Conservation (phyloP, 2,113 vertebrate genomes). For the Maccullochella peelii region DNA sequence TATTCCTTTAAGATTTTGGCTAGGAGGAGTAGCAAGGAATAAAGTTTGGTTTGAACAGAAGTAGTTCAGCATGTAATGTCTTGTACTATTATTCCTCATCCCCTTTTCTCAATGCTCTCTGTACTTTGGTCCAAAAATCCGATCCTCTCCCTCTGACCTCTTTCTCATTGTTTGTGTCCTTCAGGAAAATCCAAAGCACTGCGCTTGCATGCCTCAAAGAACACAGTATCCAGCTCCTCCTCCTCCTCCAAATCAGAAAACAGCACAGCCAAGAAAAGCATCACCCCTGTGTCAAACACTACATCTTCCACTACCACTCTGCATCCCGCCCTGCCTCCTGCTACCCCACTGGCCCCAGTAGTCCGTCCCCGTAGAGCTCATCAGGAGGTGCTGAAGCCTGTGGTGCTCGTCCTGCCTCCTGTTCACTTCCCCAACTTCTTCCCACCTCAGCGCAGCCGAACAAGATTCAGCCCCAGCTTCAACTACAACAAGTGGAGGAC, state of each 20-base stretch:
- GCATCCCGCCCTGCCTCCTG: neutral
- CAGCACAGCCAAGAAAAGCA: neutral
- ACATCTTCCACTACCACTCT: neutral
- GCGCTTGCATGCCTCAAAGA: conserved; percentile 27
- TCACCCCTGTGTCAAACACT: neutral
- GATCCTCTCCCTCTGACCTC: neutral
- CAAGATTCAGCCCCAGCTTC: neutral
- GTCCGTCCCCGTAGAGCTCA: conserved; percentile 37
- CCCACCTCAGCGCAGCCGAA: neutral
- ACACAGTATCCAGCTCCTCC: neutral
- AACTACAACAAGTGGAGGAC: conserved; percentile 49
- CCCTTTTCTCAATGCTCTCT: neutral
- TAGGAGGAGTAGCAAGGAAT: neutral
- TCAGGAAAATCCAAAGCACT: conserved; percentile 53
- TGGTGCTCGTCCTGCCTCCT: conserved; percentile 82
- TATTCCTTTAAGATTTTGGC: conserved; percentile 1
- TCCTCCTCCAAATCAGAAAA: conserved; percentile 18
- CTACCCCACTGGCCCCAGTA: neutral
- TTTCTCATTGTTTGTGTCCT: conserved; percentile 16
- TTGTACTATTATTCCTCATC: neutral
- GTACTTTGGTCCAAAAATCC: neutral
- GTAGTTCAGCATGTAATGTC: neutral
- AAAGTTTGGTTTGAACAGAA: conserved; percentile 3
- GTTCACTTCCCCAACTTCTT: conserved; percentile 65
- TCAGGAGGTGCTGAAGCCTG: conserved; percentile 74